Percentiles rank a stretch among this genome's conserved stretches.
phyloP scores from a whole-genome alignment of 2,797 vertebrate genomes.

The Chaetophractus vellerosus region DNA sequence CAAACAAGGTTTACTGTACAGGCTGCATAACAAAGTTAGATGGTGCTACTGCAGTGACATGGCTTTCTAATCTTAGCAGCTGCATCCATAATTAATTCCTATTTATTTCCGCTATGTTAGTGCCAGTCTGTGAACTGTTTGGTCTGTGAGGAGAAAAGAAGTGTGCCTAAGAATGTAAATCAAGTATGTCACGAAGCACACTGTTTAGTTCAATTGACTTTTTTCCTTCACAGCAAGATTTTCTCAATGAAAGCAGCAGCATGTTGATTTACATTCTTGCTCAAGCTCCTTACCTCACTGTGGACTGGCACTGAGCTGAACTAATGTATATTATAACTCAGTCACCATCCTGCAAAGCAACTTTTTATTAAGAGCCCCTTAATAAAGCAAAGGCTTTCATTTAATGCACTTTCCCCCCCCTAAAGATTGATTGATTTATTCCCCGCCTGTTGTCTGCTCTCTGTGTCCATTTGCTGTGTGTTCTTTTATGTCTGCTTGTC shows the following conservation, averaged over 20 bases:
- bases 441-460: too few relatives aligned
- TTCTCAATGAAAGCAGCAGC: not conserved
- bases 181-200: fast-evolving
- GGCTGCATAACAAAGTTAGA: not conserved
- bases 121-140: not conserved
- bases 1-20: not conserved
- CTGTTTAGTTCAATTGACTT: fast-evolving
- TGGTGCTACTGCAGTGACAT: not conserved
- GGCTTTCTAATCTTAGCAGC: not conserved
- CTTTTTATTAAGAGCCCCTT: not conserved
- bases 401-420: not conserved
- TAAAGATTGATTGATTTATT: too few relatives aligned
- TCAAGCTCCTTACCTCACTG: not conserved
- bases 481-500: too few relatives aligned
- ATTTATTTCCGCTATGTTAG: not conserved
- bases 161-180: not conserved
- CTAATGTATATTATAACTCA: too few relatives aligned
- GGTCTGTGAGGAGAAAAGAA: not conserved
- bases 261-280: not conserved
- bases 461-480: too few relatives aligned
- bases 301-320: too few relatives aligned
- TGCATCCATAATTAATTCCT: not conserved
- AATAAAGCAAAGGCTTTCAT: not conserved
- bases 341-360: not conserved
- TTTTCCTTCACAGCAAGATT: not conserved